These are phyloP conservation scores for Cinclus cinclus DNA, from an alignment of 2,113 vertebrate species.

Conservation along the genomic window DNA sequence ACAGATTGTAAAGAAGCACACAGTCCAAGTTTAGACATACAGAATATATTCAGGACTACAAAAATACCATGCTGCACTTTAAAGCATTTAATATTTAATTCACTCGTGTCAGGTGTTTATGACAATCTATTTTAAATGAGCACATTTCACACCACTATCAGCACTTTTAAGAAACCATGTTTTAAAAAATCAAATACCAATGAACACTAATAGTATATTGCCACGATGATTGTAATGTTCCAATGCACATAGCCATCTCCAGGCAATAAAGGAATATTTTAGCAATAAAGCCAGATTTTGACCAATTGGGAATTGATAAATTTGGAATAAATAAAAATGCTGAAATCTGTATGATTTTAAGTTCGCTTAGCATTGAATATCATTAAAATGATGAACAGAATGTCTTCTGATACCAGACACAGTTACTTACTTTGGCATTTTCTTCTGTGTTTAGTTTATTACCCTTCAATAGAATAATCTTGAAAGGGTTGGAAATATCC, in stretches of 20 bases:
- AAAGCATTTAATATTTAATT: background rate
- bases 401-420: background rate
- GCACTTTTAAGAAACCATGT: background rate
- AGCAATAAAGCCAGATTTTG: background rate
- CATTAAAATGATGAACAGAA: background rate
- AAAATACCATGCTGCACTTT: background rate
- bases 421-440: constrained; percentile 86
- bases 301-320: background rate
- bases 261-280: background rate
- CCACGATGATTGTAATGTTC: background rate
- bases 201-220: background rate
- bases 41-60: background rate
- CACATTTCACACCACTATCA: background rate
- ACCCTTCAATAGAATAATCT: constrained; percentile 86
- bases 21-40: background rate
- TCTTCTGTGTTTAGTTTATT: constrained; percentile 96
- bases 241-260: background rate
- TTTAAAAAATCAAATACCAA: background rate
- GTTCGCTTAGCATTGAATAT: background rate
- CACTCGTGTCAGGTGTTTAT: background rate
- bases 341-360: background rate
- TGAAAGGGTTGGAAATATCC: constrained; percentile 85
- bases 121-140: background rate
- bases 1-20: background rate
- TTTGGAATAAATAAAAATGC: background rate